Evolutionary conservation across 2,888 invertebrate species (phyloP).

Genomic region (Xestia ashworthii): DNA sequence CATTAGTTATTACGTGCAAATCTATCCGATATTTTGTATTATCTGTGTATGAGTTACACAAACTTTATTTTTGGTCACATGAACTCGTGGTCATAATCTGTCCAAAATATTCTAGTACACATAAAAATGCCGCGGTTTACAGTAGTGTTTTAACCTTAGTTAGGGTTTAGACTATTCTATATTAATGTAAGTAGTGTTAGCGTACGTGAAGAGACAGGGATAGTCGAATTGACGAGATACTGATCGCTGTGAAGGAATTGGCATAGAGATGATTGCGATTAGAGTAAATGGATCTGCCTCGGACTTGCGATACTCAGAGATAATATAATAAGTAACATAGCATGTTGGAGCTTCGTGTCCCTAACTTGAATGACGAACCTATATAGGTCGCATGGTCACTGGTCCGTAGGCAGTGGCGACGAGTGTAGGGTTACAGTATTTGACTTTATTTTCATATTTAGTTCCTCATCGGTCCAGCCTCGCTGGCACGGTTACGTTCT

Average conservation of each 20-base stretch:
- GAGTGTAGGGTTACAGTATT: conserved; percentile 80
- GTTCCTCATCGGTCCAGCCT: conserved; percentile 75
- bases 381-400: conserved; percentile 7
- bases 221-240: conserved; percentile 65
- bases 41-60: conserved; percentile 72
- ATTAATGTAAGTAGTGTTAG: conserved; percentile 68
- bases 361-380: neutral
- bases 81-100: conserved; percentile 83
- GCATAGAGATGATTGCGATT: conserved; percentile 55
- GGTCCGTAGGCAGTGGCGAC: conserved; percentile 36
- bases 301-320: conserved; percentile 36
- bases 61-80: conserved; percentile 76
- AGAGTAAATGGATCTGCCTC: conserved; percentile 39
- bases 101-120: conserved; percentile 79
- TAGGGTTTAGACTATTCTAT: conserved; percentile 73
- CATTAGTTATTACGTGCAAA: conserved; percentile 54
- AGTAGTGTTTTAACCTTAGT: conserved; percentile 70
- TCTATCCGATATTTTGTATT: conserved; percentile 71
- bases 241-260: conserved; percentile 64
- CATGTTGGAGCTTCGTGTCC: conserved; percentile 23
- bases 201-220: conserved; percentile 70
- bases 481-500: conserved; percentile 61
- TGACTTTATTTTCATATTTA: conserved; percentile 79
- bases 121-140: conserved; percentile 65
- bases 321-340: conserved; percentile 18